Evolutionary conservation across 1,140 invertebrate genomes (phyloP), one percentile per base, ranked within the genome.

Genomic region (Drosophila carrolli): DNA sequence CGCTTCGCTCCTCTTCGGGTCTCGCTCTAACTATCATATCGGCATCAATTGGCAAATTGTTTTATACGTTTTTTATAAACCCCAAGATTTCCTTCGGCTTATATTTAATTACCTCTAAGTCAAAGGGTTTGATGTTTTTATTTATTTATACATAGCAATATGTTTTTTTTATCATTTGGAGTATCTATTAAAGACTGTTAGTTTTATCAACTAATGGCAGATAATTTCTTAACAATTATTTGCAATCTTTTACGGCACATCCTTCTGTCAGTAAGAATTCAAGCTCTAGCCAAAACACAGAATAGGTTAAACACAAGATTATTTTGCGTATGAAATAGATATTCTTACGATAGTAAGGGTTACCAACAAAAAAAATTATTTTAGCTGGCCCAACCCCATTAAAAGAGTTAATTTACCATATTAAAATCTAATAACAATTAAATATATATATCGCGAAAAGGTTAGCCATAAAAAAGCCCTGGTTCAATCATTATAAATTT

Each of bases 31-130:
- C 62, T 70, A 76, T 77, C 74, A 51, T 55, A 70, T 68, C 73
- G 61, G 55, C 75, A 63, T 74, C 82, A 83, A 76, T 89, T 86
- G 83, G 84, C 79, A 88, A 86, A 86, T 86, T 88, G 82, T 83
- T 76, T 78, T 55, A 59, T 58, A 66, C 54, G 43, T 48, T 79
- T 67, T 65, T 61, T 60, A 46, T 29, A 43, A 23, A 63, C 59
- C 32, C 29, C 2, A 9, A 19, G 41, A 29, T 73, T 73, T 61
- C 44, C 59, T 55, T 48, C 8, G 40, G 9, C 37, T 37, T 60
- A 13, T 35, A 35, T 63, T 63, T 63, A 63, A 63, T 63, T 63
- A 63, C 13, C 19, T 23, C 5, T 43, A 32, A 60, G 16, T 59
- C 10, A 2, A 43, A 63, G 6, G 4, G 16, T 35, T 59, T 35